Conservation (phyloP, 2,113 vertebrate species). For the Reinhardtius hippoglossoides region DNA sequence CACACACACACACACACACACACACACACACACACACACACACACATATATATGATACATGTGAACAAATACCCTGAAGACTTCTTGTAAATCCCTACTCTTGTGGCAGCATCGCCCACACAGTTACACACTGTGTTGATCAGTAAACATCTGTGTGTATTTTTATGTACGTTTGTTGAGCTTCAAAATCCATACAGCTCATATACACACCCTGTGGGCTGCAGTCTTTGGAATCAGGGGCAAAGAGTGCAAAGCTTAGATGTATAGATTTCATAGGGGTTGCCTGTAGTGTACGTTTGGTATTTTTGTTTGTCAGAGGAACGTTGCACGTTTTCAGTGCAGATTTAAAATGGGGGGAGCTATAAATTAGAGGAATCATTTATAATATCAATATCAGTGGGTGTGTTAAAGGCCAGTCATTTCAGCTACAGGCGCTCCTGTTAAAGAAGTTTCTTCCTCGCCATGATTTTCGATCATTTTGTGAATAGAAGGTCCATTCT, state of each 20-base stretch:
- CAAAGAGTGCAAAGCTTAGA: neutral
- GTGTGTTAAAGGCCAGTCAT: conserved; percentile 7
- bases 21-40: no score
- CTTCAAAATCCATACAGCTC: neutral
- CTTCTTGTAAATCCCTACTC: conserved; percentile 3
- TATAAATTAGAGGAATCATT: conserved; percentile 7
- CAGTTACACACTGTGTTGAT: conserved; percentile 24
- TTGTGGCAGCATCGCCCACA: conserved; percentile 32
- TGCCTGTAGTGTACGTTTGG: neutral
- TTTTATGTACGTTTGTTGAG: neutral
- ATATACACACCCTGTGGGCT: neutral
- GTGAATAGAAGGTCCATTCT: neutral
- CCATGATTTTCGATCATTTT: neutral
- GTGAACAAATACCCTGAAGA: neutral
- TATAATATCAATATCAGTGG: conserved; percentile 1
- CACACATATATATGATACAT: neutral
- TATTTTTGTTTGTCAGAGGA: conserved; percentile 4
- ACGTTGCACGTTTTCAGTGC: neutral
- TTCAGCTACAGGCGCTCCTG: neutral
- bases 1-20: neutral
- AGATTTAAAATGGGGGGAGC: neutral
- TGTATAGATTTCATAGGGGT: neutral
- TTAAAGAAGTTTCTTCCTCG: no score
- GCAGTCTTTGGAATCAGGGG: neutral
- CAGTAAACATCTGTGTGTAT: conserved; percentile 1